These are phyloP conservation scores for Scolopax mira DNA, from an alignment of 2,113 vertebrate genomes.

Conservation along the genomic window DNA sequence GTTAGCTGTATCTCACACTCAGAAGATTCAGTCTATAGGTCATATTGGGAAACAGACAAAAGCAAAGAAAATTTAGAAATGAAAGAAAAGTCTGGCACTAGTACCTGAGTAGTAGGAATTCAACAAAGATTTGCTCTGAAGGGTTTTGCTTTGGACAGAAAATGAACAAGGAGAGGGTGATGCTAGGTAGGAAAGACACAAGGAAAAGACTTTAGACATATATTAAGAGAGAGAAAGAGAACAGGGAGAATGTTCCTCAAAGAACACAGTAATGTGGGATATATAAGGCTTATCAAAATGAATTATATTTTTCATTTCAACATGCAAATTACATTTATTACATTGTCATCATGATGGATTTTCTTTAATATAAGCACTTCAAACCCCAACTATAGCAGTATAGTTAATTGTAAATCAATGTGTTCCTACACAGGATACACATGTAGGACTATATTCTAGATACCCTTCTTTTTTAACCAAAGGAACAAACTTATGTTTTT, in stretches of 20 bases:
- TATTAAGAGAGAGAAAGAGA: conserved; percentile 61
- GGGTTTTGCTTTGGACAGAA: conserved; percentile 87
- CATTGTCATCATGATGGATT: conserved; percentile 60
- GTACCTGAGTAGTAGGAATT: conserved; percentile 86
- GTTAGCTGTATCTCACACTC: conserved; percentile 36
- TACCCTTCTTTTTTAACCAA: background rate
- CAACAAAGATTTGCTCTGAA: conserved; percentile 86
- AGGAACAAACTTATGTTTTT: background rate
- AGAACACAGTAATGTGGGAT: conserved; percentile 62
- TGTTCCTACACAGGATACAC: conserved; percentile 8
- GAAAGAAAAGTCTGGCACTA: conserved; percentile 66
- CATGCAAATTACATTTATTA: conserved; percentile 61
- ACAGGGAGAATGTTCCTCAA: conserved; percentile 59
- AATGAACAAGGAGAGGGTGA: conserved; percentile 86
- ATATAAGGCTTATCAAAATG: conserved; percentile 63
- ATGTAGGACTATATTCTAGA: background rate
- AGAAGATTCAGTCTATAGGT: background rate
- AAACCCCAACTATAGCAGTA: conserved; percentile 16
- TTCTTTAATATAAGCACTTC: conserved; percentile 41
- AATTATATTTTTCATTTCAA: conserved; percentile 57
- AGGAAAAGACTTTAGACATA: conserved; percentile 67
- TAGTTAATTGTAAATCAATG: conserved; percentile 25
- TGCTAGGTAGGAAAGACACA: conserved; percentile 75
- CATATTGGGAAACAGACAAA: background rate
- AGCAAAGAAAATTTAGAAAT: conserved; percentile 33